phyloP scores from a whole-genome alignment of 1,140 invertebrate species.

The Macrobrachium rosenbergii region DNA sequence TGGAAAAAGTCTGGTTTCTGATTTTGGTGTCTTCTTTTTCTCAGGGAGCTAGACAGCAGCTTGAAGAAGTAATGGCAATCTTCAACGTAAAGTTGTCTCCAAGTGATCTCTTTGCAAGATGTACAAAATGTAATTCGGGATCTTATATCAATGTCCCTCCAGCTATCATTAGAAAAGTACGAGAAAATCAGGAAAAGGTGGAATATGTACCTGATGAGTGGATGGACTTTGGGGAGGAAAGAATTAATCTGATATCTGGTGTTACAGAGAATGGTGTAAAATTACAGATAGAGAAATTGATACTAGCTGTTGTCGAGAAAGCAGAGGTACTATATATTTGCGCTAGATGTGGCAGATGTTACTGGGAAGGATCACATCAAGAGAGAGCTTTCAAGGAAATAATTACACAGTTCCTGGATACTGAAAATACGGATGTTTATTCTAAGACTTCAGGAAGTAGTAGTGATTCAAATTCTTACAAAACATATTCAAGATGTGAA shows the following conservation, averaged over 20 bases:
- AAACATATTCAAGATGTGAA: no score
- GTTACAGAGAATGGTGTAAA: constrained; percentile 1
- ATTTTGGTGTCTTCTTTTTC: constrained; percentile 3
- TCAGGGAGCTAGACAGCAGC: constrained; percentile 28
- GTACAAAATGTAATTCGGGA: constrained; percentile 41
- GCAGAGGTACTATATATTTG: constrained; percentile 28
- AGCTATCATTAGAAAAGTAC: neutral
- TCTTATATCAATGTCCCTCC: constrained; percentile 33
- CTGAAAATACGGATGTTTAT: no score
- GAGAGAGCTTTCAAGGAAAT: neutral
- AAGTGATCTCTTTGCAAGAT: constrained; percentile 49
- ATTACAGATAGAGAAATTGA: neutral
- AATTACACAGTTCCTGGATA: no score
- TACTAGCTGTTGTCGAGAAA: constrained; percentile 3
- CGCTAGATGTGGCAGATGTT: constrained; percentile 39
- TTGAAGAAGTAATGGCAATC: constrained; percentile 24
- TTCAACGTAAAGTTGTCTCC: constrained; percentile 44
- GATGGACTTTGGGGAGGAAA: constrained; percentile 34
- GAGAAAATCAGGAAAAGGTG: neutral
- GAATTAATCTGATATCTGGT: constrained; percentile 28
- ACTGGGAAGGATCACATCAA: constrained; percentile 51
- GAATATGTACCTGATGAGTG: neutral
- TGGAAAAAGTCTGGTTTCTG: neutral
- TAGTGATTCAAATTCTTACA: no score
- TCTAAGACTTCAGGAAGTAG: no score